Evolutionary conservation across 2,113 vertebrate species (phyloP), one percentile per base, ranked within the genome.

Genomic region (Chaenogobius annularis): DNA sequence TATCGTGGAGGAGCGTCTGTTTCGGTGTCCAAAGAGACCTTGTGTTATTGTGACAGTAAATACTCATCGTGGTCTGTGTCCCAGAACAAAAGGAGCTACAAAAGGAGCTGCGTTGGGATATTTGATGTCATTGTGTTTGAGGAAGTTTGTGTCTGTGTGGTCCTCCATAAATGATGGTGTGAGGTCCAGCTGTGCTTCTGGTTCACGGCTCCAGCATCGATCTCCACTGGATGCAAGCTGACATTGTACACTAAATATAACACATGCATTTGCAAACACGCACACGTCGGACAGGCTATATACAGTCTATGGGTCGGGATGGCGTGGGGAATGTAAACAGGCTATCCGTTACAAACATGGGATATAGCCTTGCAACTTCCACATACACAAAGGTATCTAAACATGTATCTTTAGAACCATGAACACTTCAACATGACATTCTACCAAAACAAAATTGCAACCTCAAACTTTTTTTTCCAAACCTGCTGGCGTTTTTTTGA

Each of bases 131-230:
- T 3, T 55, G 19, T 76, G 35, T 79, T 23, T 35, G 22, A 63
- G 14, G 47, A 1, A 15, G 37, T 71, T 50, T 70, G 47, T 47
- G 65, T 66, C 69, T 79, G 68, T 82, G 73, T 80, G 73, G 75
- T 80, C 74, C 70, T 26, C 69, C 31, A 52, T 75, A 82, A 74
- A 70, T 69, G 64, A 59, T 12, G 72, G 73, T 83, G 81, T 86
- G 85, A 81, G 81, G 81, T 88, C 81, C 84, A 80, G 79, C 73
- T 84, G 77, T 31, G 55, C 43, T 52, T 15, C 26, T 43, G 55
- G 48, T 31, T 56, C 8, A 31, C 37, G 37, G 37, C 15, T 43
- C 44, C 0, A 1, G 63, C 54, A 50, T 20, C 54, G 20, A 44
- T 20, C 26, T 70, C 70, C n/a, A 35, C 58, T 63, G 19, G 69